Evolutionary conservation across 2,113 vertebrate species (phyloP), one percentile per base, ranked within the genome.

Genomic region (Lasiurus borealis): DNA sequence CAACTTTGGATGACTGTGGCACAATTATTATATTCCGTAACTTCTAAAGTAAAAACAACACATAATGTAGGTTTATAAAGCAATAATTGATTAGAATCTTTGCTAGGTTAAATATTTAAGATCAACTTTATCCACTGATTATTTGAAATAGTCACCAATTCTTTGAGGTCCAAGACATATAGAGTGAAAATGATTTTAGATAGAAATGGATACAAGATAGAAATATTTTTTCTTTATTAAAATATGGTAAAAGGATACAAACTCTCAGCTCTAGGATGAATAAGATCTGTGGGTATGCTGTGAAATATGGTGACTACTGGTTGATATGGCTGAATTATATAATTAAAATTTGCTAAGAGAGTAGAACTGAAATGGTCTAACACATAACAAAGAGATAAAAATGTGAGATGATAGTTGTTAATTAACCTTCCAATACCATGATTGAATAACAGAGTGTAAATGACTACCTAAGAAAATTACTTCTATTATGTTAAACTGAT

Each of bases 151-250:
- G 34, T n/a, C 34, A 69, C n/a, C 2, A 8, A 54, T 90, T 90
- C 81, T 90, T 2, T 94, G 77, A 75, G 25, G 77, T 83, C 5
- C 69, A 2, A 54, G 4, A 82, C 13, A 36, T 1, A 31, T 13
- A n/a, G 9, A 76, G 14, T 72, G 21, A 85, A 84, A 66, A 59
- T 91, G 16, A 29, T 71, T 94, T 95, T 76, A 82, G 88, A 72
- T 31, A 94, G 52, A 96, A 96, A 95, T 85, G 4, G 48, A 96
- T 89, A 69, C 12, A 69, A 94, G 21, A 1, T 31, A 88, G 44
- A 75, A 19, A 46, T 0, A 0, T 5, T 90, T 93, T 88, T 91
- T 83, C 13, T 93, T 57, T 82, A 31, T 34, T 75, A 64, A 54
- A 54, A 36, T 27, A 29, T 62, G 54, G 19, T 78, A 52, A 71